Percentiles rank a stretch among this genome's conserved stretches.
These are phyloP conservation scores for Cavia porcellus DNA, from an alignment of 2,113 vertebrate genomes.

Conservation along the genomic window DNA sequence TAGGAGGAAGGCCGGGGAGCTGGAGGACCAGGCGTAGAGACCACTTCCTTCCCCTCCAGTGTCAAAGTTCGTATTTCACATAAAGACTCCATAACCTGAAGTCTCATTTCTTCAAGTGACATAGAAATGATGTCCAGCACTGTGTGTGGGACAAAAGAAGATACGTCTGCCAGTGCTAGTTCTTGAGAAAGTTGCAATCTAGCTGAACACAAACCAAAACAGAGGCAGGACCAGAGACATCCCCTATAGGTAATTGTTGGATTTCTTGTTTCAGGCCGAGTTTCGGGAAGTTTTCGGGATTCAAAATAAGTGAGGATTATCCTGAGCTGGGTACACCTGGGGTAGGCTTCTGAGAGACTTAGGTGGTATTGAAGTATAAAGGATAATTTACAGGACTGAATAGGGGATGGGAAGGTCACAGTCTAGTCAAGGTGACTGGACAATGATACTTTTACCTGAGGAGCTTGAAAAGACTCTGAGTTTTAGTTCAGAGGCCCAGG, in stretches of 20 bases:
- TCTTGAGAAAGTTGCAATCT: background rate
- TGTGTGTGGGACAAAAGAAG: background rate
- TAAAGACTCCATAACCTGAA: background rate
- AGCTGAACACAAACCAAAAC: background rate
- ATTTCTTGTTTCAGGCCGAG: background rate
- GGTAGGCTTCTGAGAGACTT: background rate
- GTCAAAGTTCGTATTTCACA: background rate
- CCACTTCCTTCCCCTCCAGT: background rate
- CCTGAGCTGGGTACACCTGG: background rate
- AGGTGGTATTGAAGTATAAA: background rate
- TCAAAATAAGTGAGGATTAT: background rate
- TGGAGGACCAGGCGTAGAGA: too few relatives aligned
- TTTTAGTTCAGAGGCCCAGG: background rate
- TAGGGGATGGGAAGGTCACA: background rate
- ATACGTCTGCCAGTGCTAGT: accelerated
- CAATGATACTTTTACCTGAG: background rate
- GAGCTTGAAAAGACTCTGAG: background rate
- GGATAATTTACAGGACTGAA: background rate
- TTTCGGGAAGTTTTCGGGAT: background rate
- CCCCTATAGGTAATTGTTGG: background rate
- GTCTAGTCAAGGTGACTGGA: background rate
- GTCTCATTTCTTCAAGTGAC: background rate
- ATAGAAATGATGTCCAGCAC: background rate
- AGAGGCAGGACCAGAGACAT: background rate
- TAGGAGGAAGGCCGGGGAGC: background rate